Evolutionary conservation across 2,888 invertebrate species (phyloP).

Genomic region (Meliscaeva auricollis): DNA sequence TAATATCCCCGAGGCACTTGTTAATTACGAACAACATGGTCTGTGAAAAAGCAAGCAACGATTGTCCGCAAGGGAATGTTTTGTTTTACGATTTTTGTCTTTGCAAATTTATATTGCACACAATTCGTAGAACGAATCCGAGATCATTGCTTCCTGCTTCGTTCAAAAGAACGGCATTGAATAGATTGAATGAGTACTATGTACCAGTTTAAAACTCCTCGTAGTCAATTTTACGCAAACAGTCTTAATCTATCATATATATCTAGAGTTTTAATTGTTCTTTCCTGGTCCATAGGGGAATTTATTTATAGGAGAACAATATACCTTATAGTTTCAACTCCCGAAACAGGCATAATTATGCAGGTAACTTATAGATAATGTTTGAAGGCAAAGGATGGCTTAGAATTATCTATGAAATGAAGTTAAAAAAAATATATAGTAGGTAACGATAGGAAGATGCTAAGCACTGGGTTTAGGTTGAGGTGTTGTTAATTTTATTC

Average conservation of each 20-base stretch:
- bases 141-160: constrained; percentile 17
- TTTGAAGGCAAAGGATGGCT: no score
- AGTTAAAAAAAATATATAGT: no score
- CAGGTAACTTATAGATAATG: no score
- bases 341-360: no score
- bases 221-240: constrained; percentile 47
- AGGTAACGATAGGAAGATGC: no score
- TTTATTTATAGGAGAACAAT: no score
- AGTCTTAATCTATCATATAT: constrained; percentile 38
- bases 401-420: no score
- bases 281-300: no score
- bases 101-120: constrained; percentile 65
- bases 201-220: constrained; percentile 46
- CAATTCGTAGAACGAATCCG: constrained; percentile 61
- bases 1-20: constrained; percentile 74
- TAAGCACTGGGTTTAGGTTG: no score
- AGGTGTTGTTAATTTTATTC: no score
- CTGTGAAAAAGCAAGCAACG: constrained; percentile 63
- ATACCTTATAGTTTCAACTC: no score
- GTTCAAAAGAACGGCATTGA: constrained; percentile 38
- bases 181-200: constrained; percentile 52
- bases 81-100: constrained; percentile 70
- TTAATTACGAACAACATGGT: constrained; percentile 74
- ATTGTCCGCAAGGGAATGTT: constrained; percentile 73
- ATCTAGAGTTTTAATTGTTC: constrained; percentile 30